These are phyloP conservation scores for Mya arenaria DNA, from an alignment of 1,140 invertebrate species.

Conservation along the genomic window DNA sequence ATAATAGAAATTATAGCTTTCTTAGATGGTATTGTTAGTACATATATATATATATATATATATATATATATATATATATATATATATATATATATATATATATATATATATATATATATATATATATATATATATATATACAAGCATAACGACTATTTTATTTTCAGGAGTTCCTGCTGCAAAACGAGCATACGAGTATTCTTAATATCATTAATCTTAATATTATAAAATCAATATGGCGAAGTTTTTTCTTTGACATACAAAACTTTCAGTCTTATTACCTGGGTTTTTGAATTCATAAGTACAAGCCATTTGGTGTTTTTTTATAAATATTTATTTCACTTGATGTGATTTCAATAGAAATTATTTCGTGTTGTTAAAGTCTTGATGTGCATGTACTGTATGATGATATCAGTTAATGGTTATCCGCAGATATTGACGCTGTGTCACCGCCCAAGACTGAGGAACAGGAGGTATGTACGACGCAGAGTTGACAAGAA, in stretches of 20 bases:
- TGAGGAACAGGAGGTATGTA: too few species aligned
- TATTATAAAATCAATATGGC: background rate
- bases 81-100: background rate
- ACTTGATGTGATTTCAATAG: too few species aligned
- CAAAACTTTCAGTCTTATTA: background rate
- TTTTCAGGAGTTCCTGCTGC: conserved; percentile 31
- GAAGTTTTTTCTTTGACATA: background rate
- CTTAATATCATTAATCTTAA: background rate
- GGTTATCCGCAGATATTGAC: too few species aligned
- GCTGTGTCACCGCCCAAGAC: too few species aligned
- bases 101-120: background rate
- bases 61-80: background rate
- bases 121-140: background rate
- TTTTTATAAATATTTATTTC: too few species aligned
- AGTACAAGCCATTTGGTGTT: too few species aligned
- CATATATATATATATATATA: background rate
- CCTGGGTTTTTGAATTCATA: background rate
- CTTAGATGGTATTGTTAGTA: background rate
- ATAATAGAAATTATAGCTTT: background rate
- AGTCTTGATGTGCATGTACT: too few species aligned
- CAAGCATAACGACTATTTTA: background rate
- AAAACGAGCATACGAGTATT: conserved; percentile 22
- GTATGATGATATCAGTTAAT: too few species aligned
- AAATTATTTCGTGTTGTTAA: too few species aligned
- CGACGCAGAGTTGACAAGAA: too few species aligned